Percentiles rank a stretch among this genome's conserved stretches.
Conservation (phyloP, 2,888 invertebrate genomes). For the Trichogramma dendrolimi region DNA sequence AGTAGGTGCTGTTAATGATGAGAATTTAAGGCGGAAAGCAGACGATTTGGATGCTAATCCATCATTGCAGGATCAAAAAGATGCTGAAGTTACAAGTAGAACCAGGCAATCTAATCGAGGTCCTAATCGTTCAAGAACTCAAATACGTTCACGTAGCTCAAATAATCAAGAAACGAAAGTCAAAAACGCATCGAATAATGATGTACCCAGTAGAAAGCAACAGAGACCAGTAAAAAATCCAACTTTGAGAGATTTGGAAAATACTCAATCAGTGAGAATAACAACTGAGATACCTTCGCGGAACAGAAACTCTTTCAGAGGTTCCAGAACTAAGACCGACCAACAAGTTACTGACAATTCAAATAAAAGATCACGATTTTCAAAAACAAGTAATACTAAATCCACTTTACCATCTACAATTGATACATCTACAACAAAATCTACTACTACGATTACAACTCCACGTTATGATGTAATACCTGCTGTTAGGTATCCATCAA, state of each 20-base stretch:
- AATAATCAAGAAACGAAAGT: slow-evolving; percentile 4
- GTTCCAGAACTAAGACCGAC: slow-evolving; percentile 17
- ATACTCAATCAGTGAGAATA: slow-evolving; percentile 1
- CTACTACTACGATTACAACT: not conserved
- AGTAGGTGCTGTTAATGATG: slow-evolving; percentile 30
- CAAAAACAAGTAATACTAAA: slow-evolving; percentile 1
- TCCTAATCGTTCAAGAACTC: slow-evolving; percentile 29
- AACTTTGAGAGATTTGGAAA: slow-evolving; percentile 12
- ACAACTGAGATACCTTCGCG: slow-evolving; percentile 12
- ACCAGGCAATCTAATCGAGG: slow-evolving; percentile 30
- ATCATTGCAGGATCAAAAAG: slow-evolving; percentile 24
- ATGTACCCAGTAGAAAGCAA: slow-evolving; percentile 16
- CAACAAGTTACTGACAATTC: slow-evolving; percentile 23
- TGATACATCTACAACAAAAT: slow-evolving; percentile 10
- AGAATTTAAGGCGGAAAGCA: slow-evolving; percentile 21
- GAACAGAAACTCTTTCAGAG: slow-evolving; percentile 11
- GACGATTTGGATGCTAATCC: slow-evolving; percentile 24
- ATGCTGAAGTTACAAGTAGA: slow-evolving; percentile 22
- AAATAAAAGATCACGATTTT: slow-evolving; percentile 9
- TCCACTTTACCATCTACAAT: not conserved
- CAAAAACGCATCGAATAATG: slow-evolving; percentile 7
- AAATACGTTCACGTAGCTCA: slow-evolving; percentile 13
- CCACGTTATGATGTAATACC: not conserved
- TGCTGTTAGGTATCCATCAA: not conserved
- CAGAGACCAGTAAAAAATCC: slow-evolving; percentile 21